These are phyloP conservation scores for Cremastobaeus sp. DNA, from an alignment of 2,888 invertebrate genomes.

Conservation along the genomic window DNA sequence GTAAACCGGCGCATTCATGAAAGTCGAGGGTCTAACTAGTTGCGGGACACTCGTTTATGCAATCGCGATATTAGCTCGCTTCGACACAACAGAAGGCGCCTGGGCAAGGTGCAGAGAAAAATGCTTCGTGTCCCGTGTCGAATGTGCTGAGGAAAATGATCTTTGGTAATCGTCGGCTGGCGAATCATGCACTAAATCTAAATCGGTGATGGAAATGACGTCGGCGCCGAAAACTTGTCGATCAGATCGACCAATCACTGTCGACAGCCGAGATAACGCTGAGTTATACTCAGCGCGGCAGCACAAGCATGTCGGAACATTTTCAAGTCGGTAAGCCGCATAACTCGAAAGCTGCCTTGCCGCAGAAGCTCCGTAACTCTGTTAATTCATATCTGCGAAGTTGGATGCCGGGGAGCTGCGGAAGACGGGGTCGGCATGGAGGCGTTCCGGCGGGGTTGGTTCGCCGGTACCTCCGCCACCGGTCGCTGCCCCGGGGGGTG, in stretches of 20 bases:
- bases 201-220: constrained; percentile 28
- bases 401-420: constrained; percentile 64
- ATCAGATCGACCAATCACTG: constrained; percentile 74
- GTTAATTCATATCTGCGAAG: constrained; percentile 78
- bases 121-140: too few relatives aligned
- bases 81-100: too few relatives aligned
- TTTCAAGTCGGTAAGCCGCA: constrained; percentile 74
- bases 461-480: constrained; percentile 64
- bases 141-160: constrained; percentile 37
- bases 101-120: too few relatives aligned
- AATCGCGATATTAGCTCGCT: too few relatives aligned
- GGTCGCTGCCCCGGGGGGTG: constrained; percentile 59
- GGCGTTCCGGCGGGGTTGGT: constrained; percentile 60
- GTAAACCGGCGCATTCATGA: too few relatives aligned
- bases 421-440: constrained; percentile 56
- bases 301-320: constrained; percentile 66
- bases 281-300: constrained; percentile 18
- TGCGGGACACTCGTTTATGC: too few relatives aligned
- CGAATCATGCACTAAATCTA: constrained; percentile 34
- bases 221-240: constrained; percentile 60
- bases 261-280: constrained; percentile 49
- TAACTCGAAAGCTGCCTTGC: constrained; percentile 68
- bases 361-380: constrained; percentile 75
- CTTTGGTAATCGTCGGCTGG: constrained; percentile 22
- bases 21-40: too few relatives aligned